Evolutionary conservation across 2,797 vertebrate species (phyloP), one percentile per base, ranked within the genome.

Genomic region (Tinamus major): DNA sequence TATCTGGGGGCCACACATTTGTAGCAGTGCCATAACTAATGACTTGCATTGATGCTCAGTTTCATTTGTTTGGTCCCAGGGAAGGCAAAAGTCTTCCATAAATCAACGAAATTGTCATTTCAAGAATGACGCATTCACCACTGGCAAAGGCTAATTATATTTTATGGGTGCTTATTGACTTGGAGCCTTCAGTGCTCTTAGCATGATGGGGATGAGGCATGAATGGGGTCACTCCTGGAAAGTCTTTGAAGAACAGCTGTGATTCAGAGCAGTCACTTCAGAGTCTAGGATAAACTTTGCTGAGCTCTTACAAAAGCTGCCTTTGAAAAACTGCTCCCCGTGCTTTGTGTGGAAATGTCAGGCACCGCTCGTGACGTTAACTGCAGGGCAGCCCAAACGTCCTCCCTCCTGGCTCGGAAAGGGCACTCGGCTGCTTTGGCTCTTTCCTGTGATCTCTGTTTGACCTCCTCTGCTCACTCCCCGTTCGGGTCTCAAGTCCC

Each of bases 31-130:
- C 94, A 92, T 95, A 96, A 96, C 94, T 96, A 97, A 97, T 96
- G 96, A 84, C 91, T 95, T 90, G 89, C 86, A 95, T 96, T 97
- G 95, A 96, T 93, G 84, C 69, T 80, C 29, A 59, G 62, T 77
- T 49, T 84, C 87, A 46, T 94, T 97, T 93, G 53, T 95, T 96
- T 94, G 85, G 89, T 96, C 86, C 79, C 21, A 13, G 69, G 89
- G 89, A 96, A 95, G 75, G 67, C 90, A 61, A 94, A 93, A 75
- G 70, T 80, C 87, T 78, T 92, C 87, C 94, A 95, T 96, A 97
- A 96, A 97, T 97, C 96, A 96, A 89, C 89, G 89, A 96, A 96
- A 95, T 94, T 94, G 91, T 97, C 94, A 96, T 95, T 94, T 96
- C 83, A 93, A 97, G 97, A 97, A 96, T 95, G 94, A 96, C 18